Evolutionary conservation across 2,797 vertebrate species (phyloP), one percentile per base, ranked within the genome.

Genomic region (Paramormyrops hopkinsi): DNA sequence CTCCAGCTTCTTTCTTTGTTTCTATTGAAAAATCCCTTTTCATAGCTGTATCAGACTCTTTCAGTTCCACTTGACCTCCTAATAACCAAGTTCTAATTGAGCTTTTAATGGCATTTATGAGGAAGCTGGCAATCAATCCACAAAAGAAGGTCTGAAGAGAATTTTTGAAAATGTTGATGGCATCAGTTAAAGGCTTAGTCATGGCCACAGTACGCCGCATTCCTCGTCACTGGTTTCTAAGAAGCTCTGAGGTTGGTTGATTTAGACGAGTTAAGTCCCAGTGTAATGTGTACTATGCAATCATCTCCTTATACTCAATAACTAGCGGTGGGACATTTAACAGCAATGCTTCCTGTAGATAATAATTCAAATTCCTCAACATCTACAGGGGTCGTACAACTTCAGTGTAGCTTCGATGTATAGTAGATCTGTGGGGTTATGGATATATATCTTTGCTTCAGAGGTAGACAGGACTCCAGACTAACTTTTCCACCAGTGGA

Each of bases 101-200:
- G 51, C 4, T 85, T 17, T 48, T 50, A 85, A 85, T 48, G 79
- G 79, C 22, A 5, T 85, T 50, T 29, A 29, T 85, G 22, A 85
- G 12, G 82, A 50, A 22, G 25, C 14, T 87, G 86, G 33, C 4
- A 59, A 11, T 56, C 53, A 41, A 19, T 56, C 53, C 37, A 37
- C 50, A 56, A 59, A 41, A 41, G 33, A 87, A 41, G 48, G 4
- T 86, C 22, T 54, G 25, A 56, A 87, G 33, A 87, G 51, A 56
- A 87, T 11, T 33, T 56, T 87, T 19, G 19, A 29, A 41, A 56
- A 56, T 37, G 53, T 14, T 84, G 84, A 89, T 89, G 86, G 46
- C 53, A 50, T 82, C 48, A 89, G 87, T 79, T 89, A 89, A 87
- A 51, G 50, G 73, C 85, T 87, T 87, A 87, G 73, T 79, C 19